phyloP scores from a whole-genome alignment of 2,113 vertebrate species.

The Corythornis madagascariensis region DNA sequence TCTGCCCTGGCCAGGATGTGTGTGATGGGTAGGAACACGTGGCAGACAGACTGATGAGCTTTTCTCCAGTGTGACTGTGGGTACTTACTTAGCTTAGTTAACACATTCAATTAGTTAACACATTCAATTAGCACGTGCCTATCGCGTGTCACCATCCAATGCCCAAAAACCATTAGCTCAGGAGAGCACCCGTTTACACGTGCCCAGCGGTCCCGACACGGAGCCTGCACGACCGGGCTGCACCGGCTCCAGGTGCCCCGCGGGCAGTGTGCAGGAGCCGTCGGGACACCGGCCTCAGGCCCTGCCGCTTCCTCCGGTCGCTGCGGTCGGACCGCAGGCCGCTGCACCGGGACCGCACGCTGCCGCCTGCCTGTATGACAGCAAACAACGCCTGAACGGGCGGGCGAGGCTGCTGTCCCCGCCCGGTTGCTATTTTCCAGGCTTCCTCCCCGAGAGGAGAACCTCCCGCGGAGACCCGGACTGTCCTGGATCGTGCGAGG shows the following conservation, averaged over 20 bases:
- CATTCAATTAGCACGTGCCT: not conserved
- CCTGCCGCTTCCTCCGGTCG: not conserved
- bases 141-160: not conserved
- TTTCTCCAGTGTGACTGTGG: rapidly evolving
- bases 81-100: not conserved
- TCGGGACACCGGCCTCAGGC: not conserved
- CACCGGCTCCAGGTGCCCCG: not conserved
- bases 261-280: too few species aligned
- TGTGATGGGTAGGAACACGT: rapidly evolving
- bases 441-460: not conserved
- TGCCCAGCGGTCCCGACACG: not conserved
- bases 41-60: not conserved
- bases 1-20: not conserved
- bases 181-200: not conserved
- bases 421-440: too few species aligned
- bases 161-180: not conserved
- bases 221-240: not conserved
- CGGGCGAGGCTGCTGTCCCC: not conserved
- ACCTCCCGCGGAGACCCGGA: not conserved
- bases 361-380: too few species aligned
- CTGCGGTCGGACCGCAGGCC: not conserved
- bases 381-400: not conserved
- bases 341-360: not conserved
- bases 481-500: rapidly evolving
- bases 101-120: not conserved